Percentiles rank a stretch among this genome's conserved stretches.
phyloP scores from a whole-genome alignment of 2,888 invertebrate species.

The Epinotia demarniana region DNA sequence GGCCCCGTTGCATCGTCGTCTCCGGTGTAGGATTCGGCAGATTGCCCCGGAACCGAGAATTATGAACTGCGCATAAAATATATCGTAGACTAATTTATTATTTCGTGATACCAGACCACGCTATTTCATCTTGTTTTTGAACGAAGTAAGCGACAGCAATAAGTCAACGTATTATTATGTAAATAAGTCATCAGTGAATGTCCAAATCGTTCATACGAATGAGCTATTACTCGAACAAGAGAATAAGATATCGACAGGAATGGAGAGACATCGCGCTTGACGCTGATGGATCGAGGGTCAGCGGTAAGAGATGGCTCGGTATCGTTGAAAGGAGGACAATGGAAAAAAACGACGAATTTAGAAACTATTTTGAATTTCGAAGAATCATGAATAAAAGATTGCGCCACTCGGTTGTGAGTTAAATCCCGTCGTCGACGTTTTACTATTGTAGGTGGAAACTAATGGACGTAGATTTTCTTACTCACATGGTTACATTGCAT shows the following conservation, averaged over 20 bases:
- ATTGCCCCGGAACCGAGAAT: too few species aligned
- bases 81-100: too few species aligned
- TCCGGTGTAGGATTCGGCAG: too few species aligned
- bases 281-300: constrained; percentile 31
- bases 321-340: constrained; percentile 13
- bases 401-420: not conserved
- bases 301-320: constrained; percentile 12
- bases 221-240: constrained; percentile 30
- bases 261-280: constrained; percentile 25
- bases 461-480: constrained; percentile 1
- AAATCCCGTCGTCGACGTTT: not conserved
- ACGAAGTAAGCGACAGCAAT: too few species aligned
- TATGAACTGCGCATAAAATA: too few species aligned
- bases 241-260: constrained; percentile 36
- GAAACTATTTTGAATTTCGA: constrained; percentile 12
- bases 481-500: not conserved
- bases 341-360: constrained; percentile 9
- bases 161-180: not conserved
- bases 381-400: constrained; percentile 4
- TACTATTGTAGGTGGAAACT: constrained; percentile 4
- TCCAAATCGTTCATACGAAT: constrained; percentile 17
- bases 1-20: too few species aligned
- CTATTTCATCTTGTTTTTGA: too few species aligned
- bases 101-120: too few species aligned
- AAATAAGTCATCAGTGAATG: constrained; percentile 6